A percentile compares a stretch with the other conserved stretches of the same genome.
Conservation (phyloP, 2,797 vertebrate species). For the Acanthurus tractus region DNA sequence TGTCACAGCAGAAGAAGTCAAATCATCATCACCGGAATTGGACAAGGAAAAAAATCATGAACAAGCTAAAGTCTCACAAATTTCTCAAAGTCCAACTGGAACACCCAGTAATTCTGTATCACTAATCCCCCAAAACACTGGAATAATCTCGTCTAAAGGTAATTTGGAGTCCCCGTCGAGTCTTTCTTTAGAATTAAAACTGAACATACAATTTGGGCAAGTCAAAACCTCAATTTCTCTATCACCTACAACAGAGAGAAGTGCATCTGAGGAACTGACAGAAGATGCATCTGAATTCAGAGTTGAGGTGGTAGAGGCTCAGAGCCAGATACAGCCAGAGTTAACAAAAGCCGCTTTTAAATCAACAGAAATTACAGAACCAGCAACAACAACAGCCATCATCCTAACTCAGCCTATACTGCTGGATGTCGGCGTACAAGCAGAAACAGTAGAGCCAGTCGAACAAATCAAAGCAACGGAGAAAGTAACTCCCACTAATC, state of each 20-base stretch:
- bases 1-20: slow-evolving; percentile 35
- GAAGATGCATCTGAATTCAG: slow-evolving; percentile 18
- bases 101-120: slow-evolving; percentile 21
- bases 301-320: slow-evolving; percentile 37
- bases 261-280: slow-evolving; percentile 13
- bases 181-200: slow-evolving; percentile 72
- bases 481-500: slow-evolving; percentile 19
- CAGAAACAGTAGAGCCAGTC: slow-evolving; percentile 11
- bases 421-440: slow-evolving; percentile 23
- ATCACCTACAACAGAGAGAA: slow-evolving; percentile 1
- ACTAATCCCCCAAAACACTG: slow-evolving; percentile 56
- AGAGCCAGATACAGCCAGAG: slow-evolving; percentile 39
- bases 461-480: slow-evolving; percentile 43
- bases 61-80: slow-evolving; percentile 35
- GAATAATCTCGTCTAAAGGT: slow-evolving; percentile 54
- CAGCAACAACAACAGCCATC: neutral
- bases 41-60: slow-evolving; percentile 19
- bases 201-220: slow-evolving; percentile 71
- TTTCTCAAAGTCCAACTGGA: slow-evolving; percentile 23
- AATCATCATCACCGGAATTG: slow-evolving; percentile 22
- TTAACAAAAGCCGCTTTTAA: slow-evolving; percentile 34
- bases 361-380: slow-evolving; percentile 47
- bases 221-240: slow-evolving; percentile 16
- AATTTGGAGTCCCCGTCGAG: slow-evolving; percentile 65
- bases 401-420: slow-evolving; percentile 11